phyloP scores from a whole-genome alignment of 2,888 invertebrate species.

The Acholoe squamosa region DNA sequence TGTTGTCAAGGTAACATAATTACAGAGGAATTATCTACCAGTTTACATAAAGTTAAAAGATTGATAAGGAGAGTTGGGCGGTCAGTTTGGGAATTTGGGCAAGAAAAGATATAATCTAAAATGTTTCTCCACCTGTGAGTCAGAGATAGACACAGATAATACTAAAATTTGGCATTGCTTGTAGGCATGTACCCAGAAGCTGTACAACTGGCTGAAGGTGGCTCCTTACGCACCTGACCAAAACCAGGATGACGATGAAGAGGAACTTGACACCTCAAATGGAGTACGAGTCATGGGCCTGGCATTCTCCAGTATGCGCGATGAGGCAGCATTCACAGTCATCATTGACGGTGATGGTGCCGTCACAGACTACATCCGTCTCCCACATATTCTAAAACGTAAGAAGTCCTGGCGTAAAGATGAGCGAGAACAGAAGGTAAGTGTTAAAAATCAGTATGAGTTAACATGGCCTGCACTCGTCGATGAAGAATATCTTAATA shows the following conservation, averaged over 20 bases:
- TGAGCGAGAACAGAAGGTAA: conserved; percentile 87
- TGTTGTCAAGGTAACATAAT: conserved; percentile 80
- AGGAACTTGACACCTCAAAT: conserved; percentile 90
- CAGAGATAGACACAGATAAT: no score
- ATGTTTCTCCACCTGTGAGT: no score
- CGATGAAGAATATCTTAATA: no score
- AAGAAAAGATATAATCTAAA: no score
- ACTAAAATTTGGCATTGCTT: no score
- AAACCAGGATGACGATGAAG: conserved; percentile 89
- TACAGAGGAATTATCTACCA: no score
- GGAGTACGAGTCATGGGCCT: conserved; percentile 94
- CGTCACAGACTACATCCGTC: conserved; percentile 93
- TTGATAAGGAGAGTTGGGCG: no score
- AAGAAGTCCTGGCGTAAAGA: conserved; percentile 89
- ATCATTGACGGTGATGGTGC: conserved; percentile 94
- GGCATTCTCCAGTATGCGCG: conserved; percentile 86
- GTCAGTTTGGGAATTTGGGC: no score
- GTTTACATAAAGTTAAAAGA: no score
- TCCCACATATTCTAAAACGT: conserved; percentile 93
- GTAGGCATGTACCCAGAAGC: conserved; percentile 90
- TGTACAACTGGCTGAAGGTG: conserved; percentile 95
- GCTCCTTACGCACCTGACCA: conserved; percentile 92
- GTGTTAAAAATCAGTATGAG: neutral
- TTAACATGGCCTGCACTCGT: no score
- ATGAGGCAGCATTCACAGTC: conserved; percentile 92